These are phyloP conservation scores for Carollia perspicillata DNA, from an alignment of 2,113 vertebrate genomes.

Conservation along the genomic window DNA sequence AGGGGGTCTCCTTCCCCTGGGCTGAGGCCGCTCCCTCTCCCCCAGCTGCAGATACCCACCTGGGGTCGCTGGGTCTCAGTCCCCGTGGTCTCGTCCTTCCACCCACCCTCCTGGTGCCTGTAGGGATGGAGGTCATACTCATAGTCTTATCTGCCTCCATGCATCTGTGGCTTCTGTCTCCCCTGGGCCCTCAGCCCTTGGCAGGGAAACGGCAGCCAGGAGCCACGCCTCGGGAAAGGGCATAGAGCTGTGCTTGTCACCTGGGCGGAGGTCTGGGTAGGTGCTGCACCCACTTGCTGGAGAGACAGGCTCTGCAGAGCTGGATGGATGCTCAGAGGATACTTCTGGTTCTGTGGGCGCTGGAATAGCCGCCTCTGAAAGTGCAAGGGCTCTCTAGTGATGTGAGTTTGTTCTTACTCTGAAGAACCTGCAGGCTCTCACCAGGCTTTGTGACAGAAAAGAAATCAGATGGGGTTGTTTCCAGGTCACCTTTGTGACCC, in stretches of 20 bases:
- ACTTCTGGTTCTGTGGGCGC: neutral
- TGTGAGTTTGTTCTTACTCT: neutral
- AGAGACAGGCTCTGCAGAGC: neutral
- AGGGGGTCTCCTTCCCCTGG: neutral
- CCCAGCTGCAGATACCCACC: no score
- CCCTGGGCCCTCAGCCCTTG: no score
- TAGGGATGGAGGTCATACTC: neutral
- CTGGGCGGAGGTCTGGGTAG: neutral
- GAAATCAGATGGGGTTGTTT: neutral
- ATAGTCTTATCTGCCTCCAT: neutral
- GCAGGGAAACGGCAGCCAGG: neutral
- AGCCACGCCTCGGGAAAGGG: neutral
- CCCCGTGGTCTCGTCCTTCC: fast-evolving
- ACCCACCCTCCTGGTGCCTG: no score
- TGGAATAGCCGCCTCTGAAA: neutral
- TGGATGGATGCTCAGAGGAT: neutral
- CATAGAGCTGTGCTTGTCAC: neutral
- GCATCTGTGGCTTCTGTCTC: neutral
- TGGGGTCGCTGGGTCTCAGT: no score
- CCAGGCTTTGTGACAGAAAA: neutral
- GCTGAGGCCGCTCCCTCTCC: neutral
- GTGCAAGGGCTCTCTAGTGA: fast-evolving
- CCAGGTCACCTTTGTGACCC: neutral
- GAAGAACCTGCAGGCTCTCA: neutral
- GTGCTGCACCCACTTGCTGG: fast-evolving